These are phyloP conservation scores for Rhineura floridana DNA, from an alignment of 2,113 vertebrate species.

Conservation along the genomic window DNA sequence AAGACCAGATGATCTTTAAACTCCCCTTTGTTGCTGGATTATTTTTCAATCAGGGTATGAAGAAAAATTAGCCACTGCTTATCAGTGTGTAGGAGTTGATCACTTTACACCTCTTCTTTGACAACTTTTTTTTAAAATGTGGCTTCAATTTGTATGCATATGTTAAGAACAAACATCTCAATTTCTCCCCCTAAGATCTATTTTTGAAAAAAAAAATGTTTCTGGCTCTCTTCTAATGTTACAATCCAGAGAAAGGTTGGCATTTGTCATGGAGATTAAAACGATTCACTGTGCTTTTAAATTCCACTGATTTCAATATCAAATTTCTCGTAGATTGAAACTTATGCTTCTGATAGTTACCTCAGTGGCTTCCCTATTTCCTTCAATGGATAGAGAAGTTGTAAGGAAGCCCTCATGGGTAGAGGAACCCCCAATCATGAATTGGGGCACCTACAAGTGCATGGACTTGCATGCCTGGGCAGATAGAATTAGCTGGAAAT, in stretches of 20 bases:
- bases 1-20: conserved; percentile 25
- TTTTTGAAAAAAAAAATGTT: not conserved
- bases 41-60: conserved; percentile 39
- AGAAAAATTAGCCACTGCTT: conserved; percentile 59
- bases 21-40: conserved; percentile 72
- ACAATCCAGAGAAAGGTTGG: not conserved
- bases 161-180: conserved; percentile 67
- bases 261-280: not conserved
- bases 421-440: not conserved
- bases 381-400: not conserved
- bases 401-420: not conserved
- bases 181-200: conserved; percentile 1
- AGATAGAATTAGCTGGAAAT: not conserved
- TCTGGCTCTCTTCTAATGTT: not conserved
- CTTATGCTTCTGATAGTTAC: not conserved
- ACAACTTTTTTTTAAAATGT: conserved; percentile 41
- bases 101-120: conserved; percentile 52
- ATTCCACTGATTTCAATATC: not conserved
- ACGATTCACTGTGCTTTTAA: not conserved
- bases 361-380: not conserved
- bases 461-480: not conserved
- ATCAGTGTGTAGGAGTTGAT: conserved; percentile 44
- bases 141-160: conserved; percentile 34
- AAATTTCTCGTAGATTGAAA: not conserved
- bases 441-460: not conserved